These are phyloP conservation scores for Selene dorsalis DNA, from an alignment of 2,797 vertebrate species.

Conservation along the genomic window DNA sequence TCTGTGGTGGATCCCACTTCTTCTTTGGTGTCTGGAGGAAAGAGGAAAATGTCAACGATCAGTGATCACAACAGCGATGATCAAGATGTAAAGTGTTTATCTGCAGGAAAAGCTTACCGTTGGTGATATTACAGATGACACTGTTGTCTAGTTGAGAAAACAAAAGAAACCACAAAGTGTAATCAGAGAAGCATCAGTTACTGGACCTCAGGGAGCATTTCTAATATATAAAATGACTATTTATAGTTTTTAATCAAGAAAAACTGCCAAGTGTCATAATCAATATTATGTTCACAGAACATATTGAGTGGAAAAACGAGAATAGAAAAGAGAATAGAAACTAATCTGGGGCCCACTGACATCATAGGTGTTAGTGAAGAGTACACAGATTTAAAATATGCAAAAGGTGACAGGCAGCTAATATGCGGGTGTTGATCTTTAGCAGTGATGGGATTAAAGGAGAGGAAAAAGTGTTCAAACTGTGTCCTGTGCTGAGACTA, in stretches of 20 bases:
- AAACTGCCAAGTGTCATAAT: not conserved
- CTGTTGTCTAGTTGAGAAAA: slow-evolving; percentile 22
- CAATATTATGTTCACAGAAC: not conserved
- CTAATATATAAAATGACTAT: not conserved
- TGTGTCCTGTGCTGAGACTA: not conserved
- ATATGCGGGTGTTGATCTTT: not conserved
- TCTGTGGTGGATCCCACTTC: too few species aligned
- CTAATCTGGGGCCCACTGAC: not conserved
- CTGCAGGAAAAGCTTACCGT: slow-evolving; percentile 14
- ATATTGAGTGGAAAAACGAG: not conserved
- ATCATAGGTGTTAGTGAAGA: not conserved
- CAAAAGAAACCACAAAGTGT: slow-evolving; percentile 1
- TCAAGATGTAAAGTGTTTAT: not conserved
- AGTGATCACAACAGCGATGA: slow-evolving; percentile 8
- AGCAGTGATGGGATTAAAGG: not conserved
- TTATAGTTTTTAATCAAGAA: not conserved
- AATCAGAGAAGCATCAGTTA: not conserved
- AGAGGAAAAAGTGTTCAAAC: not conserved
- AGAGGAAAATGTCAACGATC: not conserved
- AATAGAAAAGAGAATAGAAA: not conserved
- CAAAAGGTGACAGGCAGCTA: not conserved
- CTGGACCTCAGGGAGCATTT: not conserved
- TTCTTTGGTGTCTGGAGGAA: not conserved
- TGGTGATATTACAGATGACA: not conserved
- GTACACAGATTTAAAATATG: too few species aligned